Evolutionary conservation across 2,113 vertebrate genomes (phyloP).

Genomic region (Actenoides lindsayi): DNA sequence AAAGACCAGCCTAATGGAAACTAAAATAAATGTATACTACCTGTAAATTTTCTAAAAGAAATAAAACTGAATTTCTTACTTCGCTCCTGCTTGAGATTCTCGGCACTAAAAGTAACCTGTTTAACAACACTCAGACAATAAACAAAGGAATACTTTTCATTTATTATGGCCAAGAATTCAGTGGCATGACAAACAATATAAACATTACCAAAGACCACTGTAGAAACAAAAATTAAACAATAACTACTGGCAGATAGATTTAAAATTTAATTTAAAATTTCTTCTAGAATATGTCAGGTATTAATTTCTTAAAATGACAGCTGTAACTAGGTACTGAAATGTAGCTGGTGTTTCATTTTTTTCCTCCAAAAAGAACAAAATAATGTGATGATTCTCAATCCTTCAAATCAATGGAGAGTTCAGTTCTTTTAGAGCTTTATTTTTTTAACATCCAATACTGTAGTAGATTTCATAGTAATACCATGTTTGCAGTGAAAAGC

Average conservation of each 20-base stretch:
- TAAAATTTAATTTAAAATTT: not conserved
- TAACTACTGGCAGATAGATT: not conserved
- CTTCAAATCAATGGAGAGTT: not conserved
- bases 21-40: not conserved
- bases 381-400: not conserved
- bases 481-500: not conserved
- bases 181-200: not conserved
- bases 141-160: not conserved
- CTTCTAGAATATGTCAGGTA: not conserved
- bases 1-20: not conserved
- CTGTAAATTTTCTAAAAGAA: not conserved
- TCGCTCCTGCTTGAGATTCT: not conserved
- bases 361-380: not conserved
- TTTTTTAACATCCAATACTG: not conserved
- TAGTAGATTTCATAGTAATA: not conserved
- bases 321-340: not conserved
- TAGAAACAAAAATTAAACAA: not conserved
- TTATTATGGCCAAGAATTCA: not conserved
- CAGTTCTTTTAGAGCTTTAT: not conserved
- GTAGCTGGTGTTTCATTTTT: not conserved
- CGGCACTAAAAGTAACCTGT: not conserved
- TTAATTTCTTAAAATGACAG: not conserved
- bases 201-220: not conserved
- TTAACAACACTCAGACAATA: not conserved
- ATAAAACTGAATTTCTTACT: not conserved